phyloP scores from a whole-genome alignment of 2,113 vertebrate species.

The Anseranas semipalmata region DNA sequence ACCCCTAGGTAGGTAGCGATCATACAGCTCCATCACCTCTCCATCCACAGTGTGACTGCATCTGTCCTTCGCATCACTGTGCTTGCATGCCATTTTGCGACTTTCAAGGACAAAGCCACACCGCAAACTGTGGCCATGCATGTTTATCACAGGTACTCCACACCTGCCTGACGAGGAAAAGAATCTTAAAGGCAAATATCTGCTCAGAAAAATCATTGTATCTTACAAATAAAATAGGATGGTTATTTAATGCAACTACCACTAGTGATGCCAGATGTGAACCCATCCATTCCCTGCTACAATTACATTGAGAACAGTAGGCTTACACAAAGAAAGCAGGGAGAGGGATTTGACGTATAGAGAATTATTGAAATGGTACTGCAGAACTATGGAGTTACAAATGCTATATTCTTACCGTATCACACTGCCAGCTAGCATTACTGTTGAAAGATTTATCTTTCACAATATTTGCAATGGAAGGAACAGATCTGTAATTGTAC shows the following conservation, averaged over 20 bases:
- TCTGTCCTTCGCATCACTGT: not conserved
- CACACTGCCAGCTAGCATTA: not conserved
- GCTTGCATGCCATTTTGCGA: not conserved
- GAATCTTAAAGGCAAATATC: not conserved
- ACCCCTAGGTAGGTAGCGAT: not conserved
- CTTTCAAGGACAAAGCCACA: not conserved
- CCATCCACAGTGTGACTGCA: rapidly evolving
- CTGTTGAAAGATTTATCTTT: not conserved
- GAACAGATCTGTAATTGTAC: not conserved
- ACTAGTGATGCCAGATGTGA: not conserved
- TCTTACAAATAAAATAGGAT: not conserved
- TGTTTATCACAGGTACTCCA: not conserved
- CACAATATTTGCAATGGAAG: not conserved
- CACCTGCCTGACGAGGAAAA: not conserved
- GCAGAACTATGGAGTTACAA: not conserved
- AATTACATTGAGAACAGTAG: not conserved
- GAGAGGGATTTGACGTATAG: not conserved
- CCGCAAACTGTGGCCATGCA: not conserved
- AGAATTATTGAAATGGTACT: not conserved
- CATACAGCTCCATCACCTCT: not conserved
- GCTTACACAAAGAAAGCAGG: not conserved
- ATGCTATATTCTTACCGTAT: not conserved
- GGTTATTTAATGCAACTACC: not conserved
- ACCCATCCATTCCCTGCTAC: not conserved
- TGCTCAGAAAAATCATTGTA: not conserved